These are phyloP conservation scores for Sebastes aleutianus DNA, from an alignment of 2,797 vertebrate genomes.

Conservation along the genomic window DNA sequence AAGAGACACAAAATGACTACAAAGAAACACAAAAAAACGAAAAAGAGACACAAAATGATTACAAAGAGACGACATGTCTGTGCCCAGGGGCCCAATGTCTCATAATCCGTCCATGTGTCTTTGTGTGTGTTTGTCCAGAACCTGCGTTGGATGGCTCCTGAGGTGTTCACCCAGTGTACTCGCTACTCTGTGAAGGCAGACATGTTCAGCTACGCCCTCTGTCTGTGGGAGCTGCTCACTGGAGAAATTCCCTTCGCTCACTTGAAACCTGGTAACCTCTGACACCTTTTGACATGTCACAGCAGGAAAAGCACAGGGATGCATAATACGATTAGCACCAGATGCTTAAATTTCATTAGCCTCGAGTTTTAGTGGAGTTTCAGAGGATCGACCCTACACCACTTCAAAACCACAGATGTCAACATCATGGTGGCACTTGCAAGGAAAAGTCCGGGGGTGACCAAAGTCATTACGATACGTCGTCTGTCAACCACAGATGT, in stretches of 20 bases:
- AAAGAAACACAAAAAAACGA: too few relatives aligned
- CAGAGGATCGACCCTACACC: neutral
- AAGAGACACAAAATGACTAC: too few relatives aligned
- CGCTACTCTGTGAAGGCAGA: constrained; percentile 95
- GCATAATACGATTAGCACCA: neutral
- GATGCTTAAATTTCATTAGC: neutral
- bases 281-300: neutral
- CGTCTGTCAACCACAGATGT: neutral
- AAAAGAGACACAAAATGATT: too few relatives aligned
- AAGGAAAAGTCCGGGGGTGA: neutral
- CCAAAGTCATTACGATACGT: neutral
- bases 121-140: constrained; percentile 79
- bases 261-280: constrained; percentile 89
- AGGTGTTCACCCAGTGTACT: constrained; percentile 94
- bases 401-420: neutral
- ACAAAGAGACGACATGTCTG: too few relatives aligned
- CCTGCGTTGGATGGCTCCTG: constrained; percentile 96
- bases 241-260: constrained; percentile 97
- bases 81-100: too few relatives aligned
- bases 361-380: neutral
- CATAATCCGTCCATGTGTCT: neutral
- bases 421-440: neutral
- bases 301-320: neutral
- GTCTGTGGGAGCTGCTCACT: constrained; percentile 94
- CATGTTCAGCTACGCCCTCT: constrained; percentile 96